Conservation (phyloP, 2,113 vertebrate genomes). For the Eptesicus fuscus region DNA sequence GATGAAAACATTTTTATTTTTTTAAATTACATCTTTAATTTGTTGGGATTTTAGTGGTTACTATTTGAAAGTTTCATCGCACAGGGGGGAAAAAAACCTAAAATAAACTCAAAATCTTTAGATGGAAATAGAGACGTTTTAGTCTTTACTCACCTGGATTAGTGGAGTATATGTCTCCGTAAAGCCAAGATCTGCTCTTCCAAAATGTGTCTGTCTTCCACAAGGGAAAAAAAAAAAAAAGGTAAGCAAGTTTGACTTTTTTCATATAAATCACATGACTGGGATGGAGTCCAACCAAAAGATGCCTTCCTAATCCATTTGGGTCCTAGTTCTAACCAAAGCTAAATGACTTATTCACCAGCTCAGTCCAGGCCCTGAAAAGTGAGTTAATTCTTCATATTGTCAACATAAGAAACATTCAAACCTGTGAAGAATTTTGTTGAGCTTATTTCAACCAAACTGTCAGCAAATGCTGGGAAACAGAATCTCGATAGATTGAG, state of each 20-base stretch:
- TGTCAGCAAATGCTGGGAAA: too few species aligned
- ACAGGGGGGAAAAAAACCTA: neutral
- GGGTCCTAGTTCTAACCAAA: neutral
- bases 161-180: neutral
- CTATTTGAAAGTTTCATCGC: slow-evolving; percentile 22
- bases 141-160: neutral
- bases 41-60: slow-evolving; percentile 1
- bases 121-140: neutral
- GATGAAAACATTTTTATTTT: slow-evolving; percentile 32
- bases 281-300: neutral
- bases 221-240: neutral
- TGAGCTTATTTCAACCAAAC: too few species aligned
- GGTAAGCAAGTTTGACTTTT: neutral
- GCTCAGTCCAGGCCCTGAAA: neutral
- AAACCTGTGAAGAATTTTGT: too few species aligned
- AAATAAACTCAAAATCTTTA: neutral
- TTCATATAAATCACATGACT: neutral
- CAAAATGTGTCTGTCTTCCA: neutral
- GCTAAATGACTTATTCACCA: neutral
- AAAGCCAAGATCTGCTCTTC: neutral
- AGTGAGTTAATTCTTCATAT: neutral
- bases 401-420: too few species aligned
- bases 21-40: neutral
- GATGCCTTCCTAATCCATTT: neutral
- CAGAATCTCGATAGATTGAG: too few species aligned